Percentiles rank a stretch among this genome's conserved stretches.
These are phyloP conservation scores for Corella eumyota DNA, from an alignment of 23 tunicate species.

Conservation along the genomic window DNA sequence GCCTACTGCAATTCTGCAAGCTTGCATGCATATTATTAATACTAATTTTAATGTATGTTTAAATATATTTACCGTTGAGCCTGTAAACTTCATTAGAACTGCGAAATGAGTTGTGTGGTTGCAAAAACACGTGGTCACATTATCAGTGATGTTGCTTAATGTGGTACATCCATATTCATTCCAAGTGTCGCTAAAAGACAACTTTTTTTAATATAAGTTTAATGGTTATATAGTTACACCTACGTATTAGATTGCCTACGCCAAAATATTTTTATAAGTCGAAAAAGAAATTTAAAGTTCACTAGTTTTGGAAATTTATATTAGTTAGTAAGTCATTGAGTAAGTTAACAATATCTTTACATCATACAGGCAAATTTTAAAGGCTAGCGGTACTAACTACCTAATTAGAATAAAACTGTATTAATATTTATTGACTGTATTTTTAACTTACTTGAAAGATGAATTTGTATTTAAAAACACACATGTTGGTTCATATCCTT, in stretches of 20 bases:
- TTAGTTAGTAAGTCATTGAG: too few species aligned
- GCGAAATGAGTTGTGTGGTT: constrained; percentile 94
- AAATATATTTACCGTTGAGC: constrained; percentile 22
- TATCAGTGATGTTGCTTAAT: neutral
- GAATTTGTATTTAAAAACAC: constrained; percentile 1
- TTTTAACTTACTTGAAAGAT: too few species aligned
- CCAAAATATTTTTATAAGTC: neutral
- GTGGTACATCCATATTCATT: constrained; percentile 41
- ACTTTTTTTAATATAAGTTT: neutral
- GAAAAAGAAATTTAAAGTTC: neutral
- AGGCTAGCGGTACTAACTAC: too few species aligned
- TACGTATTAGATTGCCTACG: neutral
- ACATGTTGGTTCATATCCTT: neutral
- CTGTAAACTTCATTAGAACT: constrained; percentile 37
- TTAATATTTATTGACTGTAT: too few species aligned
- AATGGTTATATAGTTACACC: constrained; percentile 2
- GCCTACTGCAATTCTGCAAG: too few species aligned
- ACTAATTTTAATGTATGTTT: too few species aligned
- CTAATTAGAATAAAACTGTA: too few species aligned
- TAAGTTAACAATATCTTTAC: too few species aligned
- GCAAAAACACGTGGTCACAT: constrained; percentile 50
- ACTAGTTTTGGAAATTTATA: too few species aligned
- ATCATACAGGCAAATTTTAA: too few species aligned
- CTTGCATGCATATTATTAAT: too few species aligned
- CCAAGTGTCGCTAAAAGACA: constrained; percentile 33